Evolutionary conservation across 1,140 invertebrate genomes (phyloP), one percentile per base, ranked within the genome.

Genomic region (Spodoptera frugiperda): DNA sequence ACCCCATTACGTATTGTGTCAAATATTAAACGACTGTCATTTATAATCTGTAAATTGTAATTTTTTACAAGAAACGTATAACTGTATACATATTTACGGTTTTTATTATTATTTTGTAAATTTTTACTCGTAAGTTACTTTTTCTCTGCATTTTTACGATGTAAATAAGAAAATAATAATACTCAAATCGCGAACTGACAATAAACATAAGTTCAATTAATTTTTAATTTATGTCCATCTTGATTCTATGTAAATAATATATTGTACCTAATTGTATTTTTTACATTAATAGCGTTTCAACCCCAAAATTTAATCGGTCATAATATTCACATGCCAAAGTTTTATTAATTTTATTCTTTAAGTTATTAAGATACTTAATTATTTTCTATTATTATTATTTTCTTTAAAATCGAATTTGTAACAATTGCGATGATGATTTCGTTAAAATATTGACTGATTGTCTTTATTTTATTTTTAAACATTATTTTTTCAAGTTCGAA

Each of bases 261-360:
- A 78, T 89, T 39, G 84, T 90, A 91, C 84, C 84, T 88, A 73
- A 61, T 73, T 73, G 71, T 73, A 73, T 88, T 87, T 80, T 80
- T 83, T 82, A 83, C 57, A 84, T 88, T 86, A 85, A 87, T 88
- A 92, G 89, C 89, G 88, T 92, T 90, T 92, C 84, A 89, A 89
- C 82, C 87, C 83, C 87, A 91, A 93, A 92, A 89, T 88, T 88
- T 89, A 92, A 90, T 92, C 87, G 89, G 90, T 91, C 86, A 89
- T 91, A 91, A 92, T 89, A 89, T 39, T 39, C 87, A 89, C 83
- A 93, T 93, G 92, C 92, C 92, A 93, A 93, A 93, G 91, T 93
- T 92, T 91, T 89, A 89, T 87, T 93, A 92, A 89, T 91, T 89
- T 89, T 87, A 90, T 88, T 14, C 87, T 88, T 90, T 93, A 91